Evolutionary conservation across 2,888 invertebrate species (phyloP).

Genomic region (Ectobius pallidus): DNA sequence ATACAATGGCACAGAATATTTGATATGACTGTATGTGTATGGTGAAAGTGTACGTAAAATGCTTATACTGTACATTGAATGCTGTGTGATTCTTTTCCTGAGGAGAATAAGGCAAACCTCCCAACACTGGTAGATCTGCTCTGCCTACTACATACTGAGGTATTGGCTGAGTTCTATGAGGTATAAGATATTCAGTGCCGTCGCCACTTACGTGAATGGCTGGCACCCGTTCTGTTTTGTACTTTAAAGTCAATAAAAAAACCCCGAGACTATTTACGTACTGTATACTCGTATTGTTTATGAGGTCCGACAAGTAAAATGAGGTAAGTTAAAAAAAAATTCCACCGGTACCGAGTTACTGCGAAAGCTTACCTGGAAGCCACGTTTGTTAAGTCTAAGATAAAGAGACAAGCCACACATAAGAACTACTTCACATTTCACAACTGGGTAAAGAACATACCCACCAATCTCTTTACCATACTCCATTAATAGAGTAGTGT

Average conservation of each 20-base stretch:
- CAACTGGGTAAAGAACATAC: not conserved
- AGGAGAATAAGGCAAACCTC: constrained; percentile 27
- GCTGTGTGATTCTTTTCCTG: constrained; percentile 26
- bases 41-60: no score
- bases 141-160: constrained; percentile 37
- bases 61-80: constrained; percentile 18
- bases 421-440: constrained; percentile 6
- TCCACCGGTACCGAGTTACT: constrained; percentile 26
- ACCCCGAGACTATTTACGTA: constrained; percentile 34
- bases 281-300: not conserved
- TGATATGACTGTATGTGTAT: constrained; percentile 12
- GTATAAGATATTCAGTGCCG: not conserved
- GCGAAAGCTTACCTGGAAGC: constrained; percentile 36
- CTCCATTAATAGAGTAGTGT: not conserved
- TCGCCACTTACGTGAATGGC: not conserved
- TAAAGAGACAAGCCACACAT: not conserved
- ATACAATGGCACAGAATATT: constrained; percentile 21
- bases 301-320: constrained; percentile 25
- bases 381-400: constrained; percentile 24
- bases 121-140: constrained; percentile 16
- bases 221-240: constrained; percentile 27
- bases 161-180: constrained; percentile 33
- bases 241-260: constrained; percentile 32
- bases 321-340: constrained; percentile 22
- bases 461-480: not conserved